Evolutionary conservation across 2,888 invertebrate genomes (phyloP), one percentile per base, ranked within the genome.

Genomic region (Leptinotarsa juncta): DNA sequence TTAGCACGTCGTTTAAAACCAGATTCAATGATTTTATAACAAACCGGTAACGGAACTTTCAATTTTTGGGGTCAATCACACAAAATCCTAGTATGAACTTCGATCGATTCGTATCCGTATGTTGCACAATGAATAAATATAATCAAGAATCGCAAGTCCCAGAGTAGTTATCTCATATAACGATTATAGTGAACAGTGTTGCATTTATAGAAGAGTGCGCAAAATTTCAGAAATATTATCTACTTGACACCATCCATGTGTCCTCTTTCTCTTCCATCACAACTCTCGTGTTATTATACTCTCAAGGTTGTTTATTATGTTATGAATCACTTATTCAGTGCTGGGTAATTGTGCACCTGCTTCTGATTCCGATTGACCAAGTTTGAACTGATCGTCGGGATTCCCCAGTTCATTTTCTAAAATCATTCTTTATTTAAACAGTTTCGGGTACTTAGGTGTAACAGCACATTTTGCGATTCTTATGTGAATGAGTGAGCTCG

Each of bases 61-160:
- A 23, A 51, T n/a, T 67, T 67, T 67, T 50, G 20, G 49, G 69
- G 69, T 57, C 69, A 69, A 69, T 69, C 68, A 69, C 57, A 48
- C 57, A 68, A 68, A 68, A 68, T 68, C 16, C 67, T n/a, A 68
- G 20, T 32, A n/a, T 50, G 69, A 60, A 69, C 55, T 69, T 69
- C 49, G 48, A 69, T 57, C 55, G 57, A 18, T 48, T 20, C 42
- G 23, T 57, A 69, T 69, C 69, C 69, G 69, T 57, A 48, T 69
- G 69, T 69, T 69, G 48, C 69, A 69, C 57, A 69, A 68, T 18
- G 23, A 20, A n/a, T 67, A 50, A 42, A 42, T 42, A 42, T 49
- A 53, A 55, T 55, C 55, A 69, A 69, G 57, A 67, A 67, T 67
- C 32, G 62, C 62, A 3, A 62, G 62, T 62, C 62, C 62, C 62